These are phyloP conservation scores for Phymatocera aterrima DNA, from an alignment of 2,888 invertebrate genomes.

Conservation along the genomic window DNA sequence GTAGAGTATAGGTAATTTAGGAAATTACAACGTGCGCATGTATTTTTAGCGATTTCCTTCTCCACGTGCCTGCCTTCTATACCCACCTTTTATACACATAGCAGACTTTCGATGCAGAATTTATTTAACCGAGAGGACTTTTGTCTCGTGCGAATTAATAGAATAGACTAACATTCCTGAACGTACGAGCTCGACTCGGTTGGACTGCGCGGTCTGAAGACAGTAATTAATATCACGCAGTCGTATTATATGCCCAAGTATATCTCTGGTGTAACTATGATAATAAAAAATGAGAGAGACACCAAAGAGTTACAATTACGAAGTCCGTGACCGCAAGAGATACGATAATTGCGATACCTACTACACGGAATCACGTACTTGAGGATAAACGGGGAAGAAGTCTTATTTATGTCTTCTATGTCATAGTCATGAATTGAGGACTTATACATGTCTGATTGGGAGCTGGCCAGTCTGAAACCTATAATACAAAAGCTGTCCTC, in stretches of 20 bases:
- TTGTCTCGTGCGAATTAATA: slow-evolving; percentile 11
- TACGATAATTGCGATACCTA: too few relatives aligned
- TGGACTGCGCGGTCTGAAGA: neutral
- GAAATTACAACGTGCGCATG: slow-evolving; percentile 15
- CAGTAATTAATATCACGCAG: slow-evolving; percentile 9
- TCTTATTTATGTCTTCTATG: too few relatives aligned
- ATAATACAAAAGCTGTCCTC: too few relatives aligned
- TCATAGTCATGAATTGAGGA: too few relatives aligned
- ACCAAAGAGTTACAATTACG: neutral
- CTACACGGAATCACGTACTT: too few relatives aligned
- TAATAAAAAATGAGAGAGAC: neutral
- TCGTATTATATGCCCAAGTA: neutral
- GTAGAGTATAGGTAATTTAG: slow-evolving; percentile 8
- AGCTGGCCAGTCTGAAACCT: too few relatives aligned
- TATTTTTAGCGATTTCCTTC: slow-evolving; percentile 14
- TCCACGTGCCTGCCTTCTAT: neutral
- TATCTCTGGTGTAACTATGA: neutral
- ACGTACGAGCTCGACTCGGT: neutral
- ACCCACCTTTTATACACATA: neutral
- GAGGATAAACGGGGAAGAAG: too few relatives aligned
- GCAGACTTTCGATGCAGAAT: neutral
- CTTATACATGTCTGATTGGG: too few relatives aligned
- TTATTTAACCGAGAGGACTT: neutral
- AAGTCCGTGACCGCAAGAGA: too few relatives aligned
- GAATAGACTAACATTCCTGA: slow-evolving; percentile 9